A percentile compares a stretch with the other conserved stretches of the same genome.
These are phyloP conservation scores for Montipora foliosa DNA, from an alignment of 64 coral and sea anemone genomes.

Conservation along the genomic window DNA sequence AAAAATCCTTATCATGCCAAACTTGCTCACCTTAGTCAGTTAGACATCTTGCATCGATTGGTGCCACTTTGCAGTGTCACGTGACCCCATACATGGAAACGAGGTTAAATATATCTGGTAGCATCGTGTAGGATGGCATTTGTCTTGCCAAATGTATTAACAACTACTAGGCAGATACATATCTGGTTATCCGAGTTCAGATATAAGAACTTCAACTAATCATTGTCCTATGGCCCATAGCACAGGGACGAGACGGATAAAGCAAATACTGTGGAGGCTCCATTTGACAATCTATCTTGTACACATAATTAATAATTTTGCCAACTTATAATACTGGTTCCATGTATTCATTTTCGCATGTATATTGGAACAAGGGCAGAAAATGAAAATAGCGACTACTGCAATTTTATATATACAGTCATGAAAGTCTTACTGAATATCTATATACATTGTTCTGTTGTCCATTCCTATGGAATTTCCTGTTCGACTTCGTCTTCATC, in stretches of 20 bases:
- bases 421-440: too few species aligned
- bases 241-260: constrained; percentile 72
- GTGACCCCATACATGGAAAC: constrained; percentile 67
- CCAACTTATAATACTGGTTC: constrained; percentile 71
- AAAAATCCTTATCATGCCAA: constrained; percentile 57
- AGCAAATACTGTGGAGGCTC: constrained; percentile 65
- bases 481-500: constrained; percentile 19
- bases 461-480: constrained; percentile 30
- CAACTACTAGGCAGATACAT: constrained; percentile 63
- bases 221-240: constrained; percentile 63
- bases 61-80: constrained; percentile 68
- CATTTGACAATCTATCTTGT: constrained; percentile 58
- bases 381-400: constrained; percentile 74
- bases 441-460: too few species aligned
- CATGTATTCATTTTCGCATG: constrained; percentile 72
- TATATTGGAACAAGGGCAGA: constrained; percentile 64
- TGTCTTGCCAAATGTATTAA: constrained; percentile 51
- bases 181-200: constrained; percentile 7
- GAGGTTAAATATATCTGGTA: constrained; percentile 7
- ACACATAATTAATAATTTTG: constrained; percentile 66
- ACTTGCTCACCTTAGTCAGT: constrained; percentile 76
- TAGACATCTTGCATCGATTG: constrained; percentile 69
- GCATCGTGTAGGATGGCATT: too few species aligned
- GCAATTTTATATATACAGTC: constrained; percentile 10
- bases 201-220: constrained; percentile 24